A percentile compares a stretch with the other conserved stretches of the same genome.
Evolutionary conservation across 1,140 invertebrate species (phyloP).

Genomic region (Ylistrum balloti): DNA sequence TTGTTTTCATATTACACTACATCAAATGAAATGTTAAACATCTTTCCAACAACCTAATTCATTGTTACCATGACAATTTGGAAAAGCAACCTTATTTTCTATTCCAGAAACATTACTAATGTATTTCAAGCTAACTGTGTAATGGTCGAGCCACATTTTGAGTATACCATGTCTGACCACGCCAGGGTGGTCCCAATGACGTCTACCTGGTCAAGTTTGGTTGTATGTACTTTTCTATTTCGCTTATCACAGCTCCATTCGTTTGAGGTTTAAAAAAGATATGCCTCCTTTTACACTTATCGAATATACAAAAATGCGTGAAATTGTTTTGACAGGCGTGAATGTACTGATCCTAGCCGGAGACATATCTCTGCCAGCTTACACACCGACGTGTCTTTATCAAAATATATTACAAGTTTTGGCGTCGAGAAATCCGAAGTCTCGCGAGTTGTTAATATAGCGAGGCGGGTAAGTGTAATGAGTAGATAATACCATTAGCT

Average conservation of each 20-base stretch:
- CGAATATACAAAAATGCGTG: constrained; percentile 32
- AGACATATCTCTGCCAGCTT: constrained; percentile 28
- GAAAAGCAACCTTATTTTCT: background rate
- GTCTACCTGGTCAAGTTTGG: background rate
- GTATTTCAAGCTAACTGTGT: background rate
- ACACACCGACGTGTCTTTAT: background rate
- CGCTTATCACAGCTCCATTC: constrained; percentile 4
- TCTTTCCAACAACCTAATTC: too few relatives aligned
- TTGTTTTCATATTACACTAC: too few relatives aligned
- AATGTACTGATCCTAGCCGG: constrained; percentile 23
- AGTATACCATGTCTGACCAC: background rate
- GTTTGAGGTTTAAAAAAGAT: constrained; percentile 13
- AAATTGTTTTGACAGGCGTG: constrained; percentile 38
- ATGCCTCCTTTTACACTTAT: constrained; percentile 27
- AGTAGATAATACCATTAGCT: constrained; percentile 35
- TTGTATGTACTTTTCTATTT: constrained; percentile 22
- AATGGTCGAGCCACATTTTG: background rate
- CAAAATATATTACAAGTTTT: constrained; percentile 40
- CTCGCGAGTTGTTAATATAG: background rate
- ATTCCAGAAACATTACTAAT: background rate
- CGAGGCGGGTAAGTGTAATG: constrained; percentile 31
- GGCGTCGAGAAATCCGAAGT: constrained; percentile 30
- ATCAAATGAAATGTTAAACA: too few relatives aligned
- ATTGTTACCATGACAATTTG: background rate
- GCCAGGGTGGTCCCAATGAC: background rate